Evolutionary conservation across 1,140 invertebrate genomes (phyloP), one percentile per base, ranked within the genome.

Genomic region (Magallana ariakensis): DNA sequence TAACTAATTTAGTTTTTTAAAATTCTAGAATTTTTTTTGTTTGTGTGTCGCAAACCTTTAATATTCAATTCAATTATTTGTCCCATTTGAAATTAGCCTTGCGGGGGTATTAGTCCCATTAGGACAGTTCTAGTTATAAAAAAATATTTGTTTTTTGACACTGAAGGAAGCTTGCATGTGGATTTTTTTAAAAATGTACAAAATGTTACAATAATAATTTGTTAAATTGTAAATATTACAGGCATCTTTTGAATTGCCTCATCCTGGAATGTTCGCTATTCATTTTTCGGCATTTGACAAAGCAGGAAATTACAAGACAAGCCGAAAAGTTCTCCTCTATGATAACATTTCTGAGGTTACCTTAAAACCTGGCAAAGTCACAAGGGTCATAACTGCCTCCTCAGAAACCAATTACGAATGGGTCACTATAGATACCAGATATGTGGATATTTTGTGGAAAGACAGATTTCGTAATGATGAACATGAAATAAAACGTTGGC

Each of bases 281-380:
- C 56, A 89, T 15, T 83, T 91, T 8, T 87, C 88, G 33, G 89
- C 86, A 22, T 88, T 85, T 83, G 90, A 91, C 70, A 85, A 85
- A n/a, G 90, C 89, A 62, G 87, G 88, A 13, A 91, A 91, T 83
- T 7, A 80, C 26, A 89, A 88, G 85, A 87, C 85, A 33, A 87
- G 85, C 0, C 46, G 90, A 46, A 85, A 85, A 80, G 57, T 91
- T 7, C 60, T 91, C 10, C 80, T 90, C 7, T 89, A 85, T 60
- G 89, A 90, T 85, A 82, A 86, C 33, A 19, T 15, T 13, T 87
- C 90, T 13, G 57, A 46, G 13, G 85, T 90, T 6, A 84, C 80
- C 55, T 15, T 15, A 0, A 70, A 56, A 6, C 8, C 80, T 3
- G 57, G 33, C 0, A 85, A 84, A 33, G 19, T 57, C 75, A 60